Evolutionary conservation across 2,888 invertebrate species (phyloP).

Genomic region (Drosophila mimica): DNA sequence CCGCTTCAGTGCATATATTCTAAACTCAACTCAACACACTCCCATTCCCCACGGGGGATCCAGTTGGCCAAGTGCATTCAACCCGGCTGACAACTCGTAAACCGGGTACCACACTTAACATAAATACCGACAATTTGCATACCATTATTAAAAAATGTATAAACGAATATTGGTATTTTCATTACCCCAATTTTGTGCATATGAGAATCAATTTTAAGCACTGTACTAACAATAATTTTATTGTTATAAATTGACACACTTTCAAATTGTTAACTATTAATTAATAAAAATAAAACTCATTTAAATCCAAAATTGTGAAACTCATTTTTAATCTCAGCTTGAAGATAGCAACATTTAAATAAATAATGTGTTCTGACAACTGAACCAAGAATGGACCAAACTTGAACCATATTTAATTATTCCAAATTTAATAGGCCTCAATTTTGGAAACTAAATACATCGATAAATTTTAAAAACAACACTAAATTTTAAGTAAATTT

Average conservation of each 20-base stretch:
- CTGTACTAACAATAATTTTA: background rate
- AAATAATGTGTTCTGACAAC: background rate
- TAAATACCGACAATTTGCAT: conserved; percentile 15
- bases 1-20: background rate
- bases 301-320: too few relatives aligned
- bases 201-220: background rate
- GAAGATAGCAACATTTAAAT: background rate
- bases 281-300: too few relatives aligned
- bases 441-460: background rate
- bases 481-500: too few relatives aligned
- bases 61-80: conserved; percentile 53
- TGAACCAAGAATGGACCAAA: background rate
- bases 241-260: background rate
- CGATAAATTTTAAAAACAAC: background rate
- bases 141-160: background rate
- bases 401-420: background rate
- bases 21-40: background rate
- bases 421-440: background rate
- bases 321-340: too few relatives aligned
- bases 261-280: background rate
- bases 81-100: conserved; percentile 25
- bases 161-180: background rate
- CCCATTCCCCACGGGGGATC: background rate
- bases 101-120: background rate
- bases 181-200: background rate